phyloP scores from a whole-genome alignment of 2,113 vertebrate genomes.

The Furnarius figulus region DNA sequence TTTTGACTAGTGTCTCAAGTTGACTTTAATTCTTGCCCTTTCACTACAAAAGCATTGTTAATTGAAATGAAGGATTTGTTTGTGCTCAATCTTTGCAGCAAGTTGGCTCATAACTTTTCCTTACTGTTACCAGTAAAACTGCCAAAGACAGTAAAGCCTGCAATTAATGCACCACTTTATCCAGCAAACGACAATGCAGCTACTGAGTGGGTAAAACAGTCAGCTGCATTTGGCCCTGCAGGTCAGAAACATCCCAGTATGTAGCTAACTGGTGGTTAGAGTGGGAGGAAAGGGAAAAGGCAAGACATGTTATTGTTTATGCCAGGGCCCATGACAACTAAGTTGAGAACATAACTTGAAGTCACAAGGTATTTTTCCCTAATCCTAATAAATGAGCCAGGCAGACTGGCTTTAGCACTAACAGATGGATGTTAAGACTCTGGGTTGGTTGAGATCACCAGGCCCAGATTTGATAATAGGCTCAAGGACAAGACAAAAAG shows the following conservation, averaged over 20 bases:
- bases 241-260: neutral
- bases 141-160: neutral
- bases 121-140: neutral
- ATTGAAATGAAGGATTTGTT: neutral
- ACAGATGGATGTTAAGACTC: conserved; percentile 58
- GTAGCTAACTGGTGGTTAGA: neutral
- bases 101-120: neutral
- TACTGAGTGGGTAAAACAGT: neutral
- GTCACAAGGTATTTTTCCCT: conserved; percentile 37
- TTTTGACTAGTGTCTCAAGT: neutral
- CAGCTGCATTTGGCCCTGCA: neutral
- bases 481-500: conserved; percentile 2
- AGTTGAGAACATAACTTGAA: conserved; percentile 6
- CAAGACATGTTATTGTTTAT: neutral
- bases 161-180: neutral
- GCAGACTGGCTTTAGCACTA: neutral
- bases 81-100: neutral
- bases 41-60: neutral
- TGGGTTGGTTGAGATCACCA: neutral
- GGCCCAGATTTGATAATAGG: conserved; percentile 38
- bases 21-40: neutral
- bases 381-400: conserved; percentile 44
- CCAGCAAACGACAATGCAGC: neutral
- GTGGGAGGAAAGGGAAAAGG: neutral
- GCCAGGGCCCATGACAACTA: neutral